Conservation (phyloP, 2,113 vertebrate species). For the Odocoileus hemionus region DNA sequence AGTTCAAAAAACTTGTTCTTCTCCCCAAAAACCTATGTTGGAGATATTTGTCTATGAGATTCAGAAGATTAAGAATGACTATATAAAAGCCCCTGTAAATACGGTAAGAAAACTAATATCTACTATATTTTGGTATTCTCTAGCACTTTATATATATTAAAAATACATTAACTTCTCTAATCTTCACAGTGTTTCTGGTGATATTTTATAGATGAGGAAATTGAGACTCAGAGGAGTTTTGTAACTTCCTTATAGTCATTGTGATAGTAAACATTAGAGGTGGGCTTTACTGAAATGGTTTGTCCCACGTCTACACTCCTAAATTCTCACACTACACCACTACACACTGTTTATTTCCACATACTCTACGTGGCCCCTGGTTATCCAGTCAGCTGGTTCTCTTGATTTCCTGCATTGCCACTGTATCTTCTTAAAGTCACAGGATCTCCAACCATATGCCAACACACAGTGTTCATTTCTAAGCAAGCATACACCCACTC, state of each 20-base stretch:
- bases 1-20: background rate
- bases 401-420: background rate
- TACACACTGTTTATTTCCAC: background rate
- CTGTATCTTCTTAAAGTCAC: background rate
- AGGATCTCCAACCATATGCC: background rate
- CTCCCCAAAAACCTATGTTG: background rate
- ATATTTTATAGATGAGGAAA: background rate
- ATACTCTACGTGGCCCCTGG: no score
- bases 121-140: rapidly evolving
- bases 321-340: background rate
- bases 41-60: background rate
- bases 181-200: rapidly evolving
- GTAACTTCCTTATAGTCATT: background rate
- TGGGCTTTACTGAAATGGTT: background rate
- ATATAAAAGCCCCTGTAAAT: background rate
- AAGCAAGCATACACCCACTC: background rate
- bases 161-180: background rate
- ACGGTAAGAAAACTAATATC: background rate
- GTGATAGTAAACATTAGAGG: background rate
- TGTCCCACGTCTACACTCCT: background rate
- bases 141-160: background rate
- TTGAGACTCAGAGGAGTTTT: background rate
- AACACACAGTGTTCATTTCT: background rate
- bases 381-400: background rate
- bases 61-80: background rate